Percentiles rank a stretch among this genome's conserved stretches.
These are phyloP conservation scores for Hemaris fuciformis DNA, from an alignment of 2,888 invertebrate genomes.

Conservation along the genomic window DNA sequence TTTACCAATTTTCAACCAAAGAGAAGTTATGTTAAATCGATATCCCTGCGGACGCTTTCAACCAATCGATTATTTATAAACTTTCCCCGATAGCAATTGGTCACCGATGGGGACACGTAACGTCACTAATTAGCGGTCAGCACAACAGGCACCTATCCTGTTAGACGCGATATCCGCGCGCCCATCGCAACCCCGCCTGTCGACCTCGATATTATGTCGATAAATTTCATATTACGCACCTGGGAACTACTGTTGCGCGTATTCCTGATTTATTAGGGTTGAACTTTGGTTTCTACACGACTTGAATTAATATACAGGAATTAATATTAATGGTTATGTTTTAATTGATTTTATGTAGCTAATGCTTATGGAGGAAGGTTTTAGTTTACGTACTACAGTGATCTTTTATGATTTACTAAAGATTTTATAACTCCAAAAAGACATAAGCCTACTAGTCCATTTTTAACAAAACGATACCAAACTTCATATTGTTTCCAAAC, in stretches of 20 bases:
- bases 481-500: too few species aligned
- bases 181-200: constrained; percentile 35
- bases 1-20: background rate
- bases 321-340: background rate
- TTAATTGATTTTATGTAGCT: too few species aligned
- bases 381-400: too few species aligned
- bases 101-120: constrained; percentile 39
- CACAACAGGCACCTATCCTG: constrained; percentile 43
- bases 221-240: constrained; percentile 25
- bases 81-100: constrained; percentile 17
- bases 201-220: constrained; percentile 32
- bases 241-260: constrained; percentile 9
- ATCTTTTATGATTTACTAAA: too few species aligned
- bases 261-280: background rate
- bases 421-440: too few species aligned
- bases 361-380: too few species aligned
- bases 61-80: constrained; percentile 15
- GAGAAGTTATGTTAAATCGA: constrained; percentile 13
- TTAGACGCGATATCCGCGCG: constrained; percentile 45
- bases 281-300: background rate
- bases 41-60: constrained; percentile 12
- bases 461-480: too few species aligned
- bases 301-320: background rate
- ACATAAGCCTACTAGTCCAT: too few species aligned
- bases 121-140: constrained; percentile 46